Percentiles rank a stretch among this genome's conserved stretches.
These are phyloP conservation scores for Suillia variegata DNA, from an alignment of 2,888 invertebrate species.

Conservation along the genomic window DNA sequence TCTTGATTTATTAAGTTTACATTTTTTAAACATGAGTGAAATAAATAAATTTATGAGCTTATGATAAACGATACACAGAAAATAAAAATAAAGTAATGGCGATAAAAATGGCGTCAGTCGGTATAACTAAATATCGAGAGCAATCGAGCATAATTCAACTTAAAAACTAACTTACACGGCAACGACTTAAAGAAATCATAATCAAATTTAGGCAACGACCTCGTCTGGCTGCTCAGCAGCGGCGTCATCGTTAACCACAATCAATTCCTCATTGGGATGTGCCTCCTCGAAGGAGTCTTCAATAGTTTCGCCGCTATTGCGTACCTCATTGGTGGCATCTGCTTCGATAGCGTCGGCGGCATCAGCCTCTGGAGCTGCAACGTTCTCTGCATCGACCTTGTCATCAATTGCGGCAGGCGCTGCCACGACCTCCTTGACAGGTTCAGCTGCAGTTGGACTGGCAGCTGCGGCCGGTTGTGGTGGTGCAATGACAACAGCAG, in stretches of 20 bases:
- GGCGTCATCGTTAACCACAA: constrained; percentile 54
- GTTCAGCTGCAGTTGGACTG: constrained; percentile 3
- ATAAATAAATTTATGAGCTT: constrained; percentile 26
- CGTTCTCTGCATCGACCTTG: constrained; percentile 20
- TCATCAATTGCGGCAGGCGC: constrained; percentile 30
- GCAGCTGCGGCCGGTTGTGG: constrained; percentile 37
- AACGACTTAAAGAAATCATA: constrained; percentile 19
- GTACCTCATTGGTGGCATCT: constrained; percentile 40
- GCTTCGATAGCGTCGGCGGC: constrained; percentile 18
- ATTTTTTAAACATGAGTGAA: constrained; percentile 24
- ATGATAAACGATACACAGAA: constrained; percentile 15
- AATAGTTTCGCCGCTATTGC: constrained; percentile 36
- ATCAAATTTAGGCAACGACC: not conserved
- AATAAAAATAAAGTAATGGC: no score
- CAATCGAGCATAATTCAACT: no score
- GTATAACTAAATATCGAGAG: constrained; percentile 25
- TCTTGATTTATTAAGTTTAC: constrained; percentile 16
- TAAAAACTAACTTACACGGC: constrained; percentile 12
- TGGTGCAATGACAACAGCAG: constrained; percentile 18
- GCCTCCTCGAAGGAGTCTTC: constrained; percentile 52
- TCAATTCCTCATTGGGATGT: constrained; percentile 51
- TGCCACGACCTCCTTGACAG: constrained; percentile 23
- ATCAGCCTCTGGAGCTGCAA: constrained; percentile 8
- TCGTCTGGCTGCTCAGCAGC: constrained; percentile 20
- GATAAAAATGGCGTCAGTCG: constrained; percentile 47